Evolutionary conservation across 2,888 invertebrate genomes (phyloP).

Genomic region (Ditula angustiorana): DNA sequence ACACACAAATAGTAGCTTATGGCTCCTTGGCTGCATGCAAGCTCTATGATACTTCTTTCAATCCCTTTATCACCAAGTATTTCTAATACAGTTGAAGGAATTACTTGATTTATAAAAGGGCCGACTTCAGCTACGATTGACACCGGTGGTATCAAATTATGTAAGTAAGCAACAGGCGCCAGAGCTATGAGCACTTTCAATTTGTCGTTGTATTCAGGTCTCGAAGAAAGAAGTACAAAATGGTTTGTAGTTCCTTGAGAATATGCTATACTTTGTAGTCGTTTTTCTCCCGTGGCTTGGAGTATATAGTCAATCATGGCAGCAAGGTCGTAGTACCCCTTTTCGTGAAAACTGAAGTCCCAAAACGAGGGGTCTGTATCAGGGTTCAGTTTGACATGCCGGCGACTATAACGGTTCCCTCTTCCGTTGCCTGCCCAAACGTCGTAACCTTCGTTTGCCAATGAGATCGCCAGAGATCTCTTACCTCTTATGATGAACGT

Average conservation of each 20-base stretch:
- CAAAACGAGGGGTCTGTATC: slow-evolving; percentile 74
- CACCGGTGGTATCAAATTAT: background rate
- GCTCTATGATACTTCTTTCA: slow-evolving; percentile 28
- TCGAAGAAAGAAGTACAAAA: slow-evolving; percentile 81
- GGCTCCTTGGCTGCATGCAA: slow-evolving; percentile 9
- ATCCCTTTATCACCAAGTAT: background rate
- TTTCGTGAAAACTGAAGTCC: slow-evolving; percentile 88
- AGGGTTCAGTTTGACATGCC: slow-evolving; percentile 78
- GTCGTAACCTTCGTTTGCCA: slow-evolving; percentile 85
- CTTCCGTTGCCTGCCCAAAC: slow-evolving; percentile 77
- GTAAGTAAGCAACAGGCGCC: slow-evolving; percentile 16
- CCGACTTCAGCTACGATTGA: background rate
- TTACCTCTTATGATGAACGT: slow-evolving; percentile 64
- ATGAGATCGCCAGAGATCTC: slow-evolving; percentile 59
- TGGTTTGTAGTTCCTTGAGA: slow-evolving; percentile 88
- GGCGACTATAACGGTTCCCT: slow-evolving; percentile 87
- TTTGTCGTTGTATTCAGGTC: slow-evolving; percentile 86
- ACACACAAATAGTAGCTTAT: slow-evolving; percentile 21
- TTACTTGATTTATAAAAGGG: background rate
- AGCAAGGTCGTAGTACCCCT: slow-evolving; percentile 89
- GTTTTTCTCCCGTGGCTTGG: slow-evolving; percentile 73
- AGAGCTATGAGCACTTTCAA: slow-evolving; percentile 77
- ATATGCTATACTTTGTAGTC: slow-evolving; percentile 89
- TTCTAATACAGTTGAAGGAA: slow-evolving; percentile 63
- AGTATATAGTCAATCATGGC: slow-evolving; percentile 79